Base-by-base conservation (phyloP, 2,797 vertebrate species). In the Enteromius unitaeniatus region DNA sequence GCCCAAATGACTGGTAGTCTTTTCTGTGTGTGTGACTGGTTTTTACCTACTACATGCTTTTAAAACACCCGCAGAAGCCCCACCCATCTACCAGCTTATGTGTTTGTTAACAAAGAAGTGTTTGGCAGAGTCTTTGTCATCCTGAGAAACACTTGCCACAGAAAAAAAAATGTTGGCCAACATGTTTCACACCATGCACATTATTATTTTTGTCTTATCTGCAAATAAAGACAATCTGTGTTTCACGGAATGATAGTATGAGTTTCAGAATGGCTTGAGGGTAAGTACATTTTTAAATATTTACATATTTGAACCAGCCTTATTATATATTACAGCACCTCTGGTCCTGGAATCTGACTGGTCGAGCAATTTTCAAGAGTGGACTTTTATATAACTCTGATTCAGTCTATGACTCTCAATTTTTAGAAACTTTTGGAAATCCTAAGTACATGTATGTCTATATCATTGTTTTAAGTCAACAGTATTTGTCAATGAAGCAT, bases 41-140 rank as follows among this genome's bases (percentile, higher is more conserved):
- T 26, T 64, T 62, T 37, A 42, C 6, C 6, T 19, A 15, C 37
- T 45, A 47, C 19, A 21, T 15, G 23, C 37, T 62, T 74, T 67
- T 8, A 23, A 82, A 65, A 64, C 13, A 21, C 55, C 3, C 19
- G 13, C 55, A 49, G 51, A 31, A 60, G 40, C 23, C 69, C 42
- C 42, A 10, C 79, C 68, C 69, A 42, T 49, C 40, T 45, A 2
- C 3, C n/a, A 72, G 34, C 26, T 34, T 6, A 49, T 47, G 26
- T 49, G 42, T 37, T 42, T 47, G 26, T n/a, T 47, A 26, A 45
- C 37, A 78, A 60, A 40, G 21, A 37, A 62, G 9, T 78, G 58
- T 31, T 64, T 78, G 58, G 62, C 76, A 78, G 51, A 26, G 7
- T 13, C 3, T 17, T 69, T 42, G n/a, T 42, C n/a, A 69, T 67